These are phyloP conservation scores for Philypnodon macrostomus DNA, from an alignment of 2,797 vertebrate species.

Conservation along the genomic window DNA sequence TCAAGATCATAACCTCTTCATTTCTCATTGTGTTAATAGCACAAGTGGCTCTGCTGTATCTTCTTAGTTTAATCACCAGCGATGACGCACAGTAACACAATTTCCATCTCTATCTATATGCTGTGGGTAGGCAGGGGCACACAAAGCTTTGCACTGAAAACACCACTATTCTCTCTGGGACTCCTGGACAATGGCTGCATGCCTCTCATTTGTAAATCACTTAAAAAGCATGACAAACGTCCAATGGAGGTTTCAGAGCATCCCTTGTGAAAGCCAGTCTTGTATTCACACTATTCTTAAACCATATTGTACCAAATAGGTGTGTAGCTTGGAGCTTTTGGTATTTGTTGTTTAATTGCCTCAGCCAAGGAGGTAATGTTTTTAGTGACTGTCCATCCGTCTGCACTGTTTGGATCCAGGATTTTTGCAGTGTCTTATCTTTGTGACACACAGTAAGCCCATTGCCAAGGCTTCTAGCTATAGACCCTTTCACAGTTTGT, in stretches of 20 bases:
- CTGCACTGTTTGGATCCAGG: too few relatives aligned
- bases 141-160: constrained; percentile 58
- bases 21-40: constrained; percentile 13
- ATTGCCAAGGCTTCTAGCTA: too few relatives aligned
- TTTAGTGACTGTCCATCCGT: too few relatives aligned
- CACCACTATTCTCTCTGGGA: constrained; percentile 30
- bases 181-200: constrained; percentile 64
- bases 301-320: constrained; percentile 41
- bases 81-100: constrained; percentile 69
- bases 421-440: too few relatives aligned
- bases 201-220: constrained; percentile 73
- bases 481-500: too few relatives aligned
- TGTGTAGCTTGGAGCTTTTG: constrained; percentile 30
- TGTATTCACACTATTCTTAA: constrained; percentile 47
- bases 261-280: constrained; percentile 53
- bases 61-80: constrained; percentile 66
- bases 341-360: constrained; percentile 30
- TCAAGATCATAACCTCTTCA: background rate
- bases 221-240: constrained; percentile 76
- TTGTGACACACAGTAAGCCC: too few relatives aligned
- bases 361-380: too few relatives aligned
- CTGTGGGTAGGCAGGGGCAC: constrained; percentile 47
- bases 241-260: constrained; percentile 67
- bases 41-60: constrained; percentile 43
- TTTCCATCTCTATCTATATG: constrained; percentile 63